Conservation (phyloP, 2,113 vertebrate species). For the Cinclus mexicanus region DNA sequence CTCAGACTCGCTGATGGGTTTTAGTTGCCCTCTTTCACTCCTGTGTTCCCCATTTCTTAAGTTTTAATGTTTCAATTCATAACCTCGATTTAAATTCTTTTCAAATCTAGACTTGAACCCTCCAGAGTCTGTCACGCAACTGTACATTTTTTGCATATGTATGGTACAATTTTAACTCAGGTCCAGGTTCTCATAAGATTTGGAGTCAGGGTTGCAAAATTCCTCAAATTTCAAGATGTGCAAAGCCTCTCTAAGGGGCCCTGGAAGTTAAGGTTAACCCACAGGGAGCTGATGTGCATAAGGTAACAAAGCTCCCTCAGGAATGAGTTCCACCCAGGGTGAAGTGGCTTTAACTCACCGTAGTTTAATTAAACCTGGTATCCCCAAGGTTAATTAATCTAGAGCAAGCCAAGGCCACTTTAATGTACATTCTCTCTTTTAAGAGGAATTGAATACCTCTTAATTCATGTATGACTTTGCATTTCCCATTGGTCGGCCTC, state of each 20-base stretch:
- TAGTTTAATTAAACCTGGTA: slow-evolving; percentile 35
- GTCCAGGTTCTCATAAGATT: not conserved
- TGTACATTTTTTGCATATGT: not conserved
- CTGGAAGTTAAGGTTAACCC: not conserved
- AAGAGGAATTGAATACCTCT: not conserved
- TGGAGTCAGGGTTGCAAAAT: not conserved
- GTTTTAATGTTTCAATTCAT: not conserved
- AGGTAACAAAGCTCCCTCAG: not conserved
- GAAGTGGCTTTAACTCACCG: slow-evolving; percentile 30
- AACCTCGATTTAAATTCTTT: not conserved
- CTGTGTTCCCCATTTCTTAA: not conserved
- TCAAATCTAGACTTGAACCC: not conserved
- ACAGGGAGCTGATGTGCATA: not conserved
- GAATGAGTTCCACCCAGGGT: not conserved
- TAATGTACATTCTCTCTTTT: not conserved
- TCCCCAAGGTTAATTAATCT: slow-evolving; percentile 54
- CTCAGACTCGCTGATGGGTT: not conserved
- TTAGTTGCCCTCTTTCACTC: not conserved
- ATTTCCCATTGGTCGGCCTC: not conserved
- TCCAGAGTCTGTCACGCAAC: not conserved
- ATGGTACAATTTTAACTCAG: not conserved
- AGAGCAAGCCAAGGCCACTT: slow-evolving; percentile 26
- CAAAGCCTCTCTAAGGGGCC: not conserved
- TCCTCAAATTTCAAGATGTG: not conserved
- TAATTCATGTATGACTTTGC: not conserved